phyloP scores from a whole-genome alignment of 2,888 invertebrate species.

The Pteria penguin region DNA sequence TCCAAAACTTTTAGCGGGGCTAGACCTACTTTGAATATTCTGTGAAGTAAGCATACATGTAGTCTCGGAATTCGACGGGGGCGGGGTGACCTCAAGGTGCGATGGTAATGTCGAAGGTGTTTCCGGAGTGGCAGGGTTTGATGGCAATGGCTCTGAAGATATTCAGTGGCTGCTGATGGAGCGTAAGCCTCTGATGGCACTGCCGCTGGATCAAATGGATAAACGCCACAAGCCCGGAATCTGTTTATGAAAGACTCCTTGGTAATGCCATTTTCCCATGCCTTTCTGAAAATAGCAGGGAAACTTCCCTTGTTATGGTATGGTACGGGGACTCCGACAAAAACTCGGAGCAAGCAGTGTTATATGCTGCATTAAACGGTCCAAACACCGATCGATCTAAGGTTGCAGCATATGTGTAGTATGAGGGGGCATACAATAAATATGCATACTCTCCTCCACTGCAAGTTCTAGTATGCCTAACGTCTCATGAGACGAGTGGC shows the following conservation, averaged over 20 bases:
- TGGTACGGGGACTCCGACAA: conserved; percentile 30
- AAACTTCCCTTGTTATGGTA: conserved; percentile 30
- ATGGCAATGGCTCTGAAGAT: neutral
- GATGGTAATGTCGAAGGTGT: neutral
- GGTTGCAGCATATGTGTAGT: conserved; percentile 48
- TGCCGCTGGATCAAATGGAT: conserved; percentile 26
- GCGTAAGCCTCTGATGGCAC: conserved; percentile 29
- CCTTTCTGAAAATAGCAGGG: conserved; percentile 37
- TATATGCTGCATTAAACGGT: conserved; percentile 44
- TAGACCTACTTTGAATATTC: no score
- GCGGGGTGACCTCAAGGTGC: no score
- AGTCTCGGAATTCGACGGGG: no score
- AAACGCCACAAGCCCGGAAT: conserved; percentile 45
- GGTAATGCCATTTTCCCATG: no score
- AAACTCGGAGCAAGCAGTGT: no score
- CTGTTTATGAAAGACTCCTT: no score
- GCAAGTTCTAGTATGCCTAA: conserved; percentile 46
- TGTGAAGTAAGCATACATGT: no score
- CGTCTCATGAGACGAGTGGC: conserved; percentile 52
- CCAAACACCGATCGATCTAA: conserved; percentile 45
- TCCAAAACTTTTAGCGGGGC: no score
- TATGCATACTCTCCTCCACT: conserved; percentile 36
- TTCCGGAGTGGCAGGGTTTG: neutral
- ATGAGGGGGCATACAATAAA: conserved; percentile 44
- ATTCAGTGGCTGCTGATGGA: conserved; percentile 23